Percentiles rank a stretch among this genome's conserved stretches.
Evolutionary conservation across 2,113 vertebrate genomes (phyloP).

Genomic region (Hemiprocne comata): DNA sequence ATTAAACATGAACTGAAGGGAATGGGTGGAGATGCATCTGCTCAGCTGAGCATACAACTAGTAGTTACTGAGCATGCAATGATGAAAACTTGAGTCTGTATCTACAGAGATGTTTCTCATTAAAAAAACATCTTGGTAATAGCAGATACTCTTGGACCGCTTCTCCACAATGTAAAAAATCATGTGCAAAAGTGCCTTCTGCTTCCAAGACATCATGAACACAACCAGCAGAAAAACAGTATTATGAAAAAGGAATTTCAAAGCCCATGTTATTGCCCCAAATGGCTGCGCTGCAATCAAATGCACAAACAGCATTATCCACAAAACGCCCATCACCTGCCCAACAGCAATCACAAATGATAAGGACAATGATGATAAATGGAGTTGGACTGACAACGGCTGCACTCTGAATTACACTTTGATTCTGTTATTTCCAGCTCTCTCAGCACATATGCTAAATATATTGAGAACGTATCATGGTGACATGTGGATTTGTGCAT

Average conservation of each 20-base stretch:
- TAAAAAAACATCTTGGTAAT: conserved; percentile 31
- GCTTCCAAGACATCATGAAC: conserved; percentile 17
- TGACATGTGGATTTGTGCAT: neutral
- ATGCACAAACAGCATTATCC: neutral
- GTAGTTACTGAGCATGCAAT: neutral
- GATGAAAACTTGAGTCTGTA: conserved; percentile 2
- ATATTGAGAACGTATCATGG: neutral
- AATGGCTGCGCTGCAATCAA: neutral
- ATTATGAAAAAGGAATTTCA: neutral
- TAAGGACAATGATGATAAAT: neutral
- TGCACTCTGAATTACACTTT: neutral
- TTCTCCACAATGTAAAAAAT: conserved; percentile 8
- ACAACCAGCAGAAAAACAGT: neutral
- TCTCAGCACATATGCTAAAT: neutral
- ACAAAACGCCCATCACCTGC: neutral
- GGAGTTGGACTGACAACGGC: neutral
- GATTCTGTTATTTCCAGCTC: conserved; percentile 11
- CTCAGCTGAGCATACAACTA: neutral
- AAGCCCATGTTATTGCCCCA: neutral
- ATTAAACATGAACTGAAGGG: neutral
- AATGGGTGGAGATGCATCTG: conserved; percentile 17
- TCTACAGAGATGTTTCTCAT: conserved; percentile 39
- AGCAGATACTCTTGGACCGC: conserved; percentile 38
- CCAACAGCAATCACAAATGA: neutral
- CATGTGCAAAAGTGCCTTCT: neutral